A percentile compares a stretch with the other conserved stretches of the same genome.
These are phyloP conservation scores for Balaeniceps rex DNA, from an alignment of 2,113 vertebrate genomes.

Conservation along the genomic window DNA sequence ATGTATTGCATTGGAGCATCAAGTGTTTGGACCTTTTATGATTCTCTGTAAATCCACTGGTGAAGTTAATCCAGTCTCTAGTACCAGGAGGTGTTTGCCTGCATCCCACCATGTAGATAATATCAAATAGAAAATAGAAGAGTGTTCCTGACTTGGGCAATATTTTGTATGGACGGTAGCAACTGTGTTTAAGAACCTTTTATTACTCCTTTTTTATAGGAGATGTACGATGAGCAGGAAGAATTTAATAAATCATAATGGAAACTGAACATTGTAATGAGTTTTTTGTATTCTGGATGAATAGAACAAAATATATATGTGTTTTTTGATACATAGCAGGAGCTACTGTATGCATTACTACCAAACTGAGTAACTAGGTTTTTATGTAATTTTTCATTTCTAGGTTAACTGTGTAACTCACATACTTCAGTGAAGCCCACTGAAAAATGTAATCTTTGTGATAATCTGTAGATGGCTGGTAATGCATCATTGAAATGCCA, in stretches of 20 bases:
- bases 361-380: not conserved
- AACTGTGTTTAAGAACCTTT: not conserved
- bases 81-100: not conserved
- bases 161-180: not conserved
- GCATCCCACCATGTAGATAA: not conserved
- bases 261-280: not conserved
- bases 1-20: not conserved
- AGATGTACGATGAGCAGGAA: not conserved
- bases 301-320: not conserved
- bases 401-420: not conserved
- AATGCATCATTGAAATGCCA: not conserved
- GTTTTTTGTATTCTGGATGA: not conserved
- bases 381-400: not conserved
- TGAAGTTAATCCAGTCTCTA: not conserved
- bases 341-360: not conserved
- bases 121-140: not conserved
- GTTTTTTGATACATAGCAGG: not conserved
- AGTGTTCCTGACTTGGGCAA: not conserved
- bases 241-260: not conserved
- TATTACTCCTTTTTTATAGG: not conserved
- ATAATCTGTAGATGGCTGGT: not conserved
- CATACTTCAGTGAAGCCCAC: not conserved
- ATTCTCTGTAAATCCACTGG: not conserved
- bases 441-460: conserved; percentile 24
- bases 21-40: not conserved